Percentiles rank a stretch among this genome's conserved stretches.
Conservation (phyloP, 2,113 vertebrate species). For the Ictalurus furcatus region DNA sequence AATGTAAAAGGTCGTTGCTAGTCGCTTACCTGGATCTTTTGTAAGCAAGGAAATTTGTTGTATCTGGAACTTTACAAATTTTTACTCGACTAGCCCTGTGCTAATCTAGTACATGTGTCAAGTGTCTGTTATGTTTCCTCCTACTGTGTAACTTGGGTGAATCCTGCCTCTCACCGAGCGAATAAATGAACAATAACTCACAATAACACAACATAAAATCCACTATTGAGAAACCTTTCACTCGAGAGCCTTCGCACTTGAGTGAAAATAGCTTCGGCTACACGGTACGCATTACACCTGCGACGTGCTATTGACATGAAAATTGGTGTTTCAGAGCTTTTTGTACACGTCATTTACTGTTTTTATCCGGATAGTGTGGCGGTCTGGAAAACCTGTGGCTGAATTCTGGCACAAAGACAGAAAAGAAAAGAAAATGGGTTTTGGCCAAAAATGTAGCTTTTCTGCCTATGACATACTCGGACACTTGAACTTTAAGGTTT, state of each 20-base stretch:
- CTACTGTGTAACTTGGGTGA: neutral
- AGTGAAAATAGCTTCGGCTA: neutral
- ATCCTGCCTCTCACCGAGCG: neutral
- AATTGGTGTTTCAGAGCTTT: neutral
- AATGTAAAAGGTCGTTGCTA: no score
- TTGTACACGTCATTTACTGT: neutral
- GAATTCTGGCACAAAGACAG: neutral
- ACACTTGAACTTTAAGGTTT: neutral
- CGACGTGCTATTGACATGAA: neutral
- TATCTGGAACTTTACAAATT: no score
- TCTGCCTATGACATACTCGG: neutral
- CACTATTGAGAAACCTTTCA: neutral
- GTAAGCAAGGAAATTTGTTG: no score
- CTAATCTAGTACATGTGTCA: no score
- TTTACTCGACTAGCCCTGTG: no score
- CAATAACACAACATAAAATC: neutral
- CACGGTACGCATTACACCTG: neutral
- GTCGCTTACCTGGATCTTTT: no score
- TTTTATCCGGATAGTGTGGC: neutral
- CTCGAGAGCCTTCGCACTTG: neutral
- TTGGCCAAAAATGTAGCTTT: neutral
- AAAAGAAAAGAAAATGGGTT: neutral
- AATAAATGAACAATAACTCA: neutral
- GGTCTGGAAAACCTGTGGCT: neutral
- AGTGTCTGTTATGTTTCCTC: neutral